Conservation (phyloP, 53 echinoderm and acorn worm genomes). For the Paracentrotus lividus region DNA sequence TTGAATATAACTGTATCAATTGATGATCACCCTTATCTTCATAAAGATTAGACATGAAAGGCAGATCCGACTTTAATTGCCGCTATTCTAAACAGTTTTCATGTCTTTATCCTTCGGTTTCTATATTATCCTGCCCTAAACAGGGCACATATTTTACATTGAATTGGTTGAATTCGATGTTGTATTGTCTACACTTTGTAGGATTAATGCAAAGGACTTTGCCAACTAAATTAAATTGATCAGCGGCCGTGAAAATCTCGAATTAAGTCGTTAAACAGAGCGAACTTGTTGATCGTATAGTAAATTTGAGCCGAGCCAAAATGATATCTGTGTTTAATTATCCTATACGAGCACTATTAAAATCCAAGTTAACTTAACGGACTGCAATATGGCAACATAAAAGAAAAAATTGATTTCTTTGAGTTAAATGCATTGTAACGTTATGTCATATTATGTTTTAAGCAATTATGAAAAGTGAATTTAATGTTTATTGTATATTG, state of each 20-base stretch:
- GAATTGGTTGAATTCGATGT: not conserved
- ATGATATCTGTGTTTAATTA: slow-evolving; percentile 12
- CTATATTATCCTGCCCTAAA: not conserved
- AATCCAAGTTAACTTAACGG: not conserved
- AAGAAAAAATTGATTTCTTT: too few relatives aligned
- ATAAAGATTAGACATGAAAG: slow-evolving; percentile 27
- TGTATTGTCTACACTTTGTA: not conserved
- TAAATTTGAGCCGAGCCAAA: slow-evolving; percentile 13
- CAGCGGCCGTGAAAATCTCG: slow-evolving; percentile 8
- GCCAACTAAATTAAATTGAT: slow-evolving; percentile 31
- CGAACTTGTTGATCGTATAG: slow-evolving; percentile 6
- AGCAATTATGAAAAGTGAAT: too few relatives aligned
- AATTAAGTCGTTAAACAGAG: slow-evolving; percentile 29
- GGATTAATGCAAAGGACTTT: not conserved
- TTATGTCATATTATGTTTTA: too few relatives aligned
- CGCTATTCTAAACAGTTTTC: slow-evolving; percentile 31
- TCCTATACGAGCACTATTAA: not conserved
- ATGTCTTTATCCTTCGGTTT: slow-evolving; percentile 51
- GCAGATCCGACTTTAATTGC: slow-evolving; percentile 46
- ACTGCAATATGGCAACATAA: not conserved
- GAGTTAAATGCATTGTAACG: too few relatives aligned
- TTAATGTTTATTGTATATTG: too few relatives aligned
- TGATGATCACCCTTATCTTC: slow-evolving; percentile 47
- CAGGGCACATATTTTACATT: slow-evolving; percentile 9
- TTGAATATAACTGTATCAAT: slow-evolving; percentile 47